Evolutionary conservation across 2,797 vertebrate genomes (phyloP).

Genomic region (Typhlichthys eigenmanni): DNA sequence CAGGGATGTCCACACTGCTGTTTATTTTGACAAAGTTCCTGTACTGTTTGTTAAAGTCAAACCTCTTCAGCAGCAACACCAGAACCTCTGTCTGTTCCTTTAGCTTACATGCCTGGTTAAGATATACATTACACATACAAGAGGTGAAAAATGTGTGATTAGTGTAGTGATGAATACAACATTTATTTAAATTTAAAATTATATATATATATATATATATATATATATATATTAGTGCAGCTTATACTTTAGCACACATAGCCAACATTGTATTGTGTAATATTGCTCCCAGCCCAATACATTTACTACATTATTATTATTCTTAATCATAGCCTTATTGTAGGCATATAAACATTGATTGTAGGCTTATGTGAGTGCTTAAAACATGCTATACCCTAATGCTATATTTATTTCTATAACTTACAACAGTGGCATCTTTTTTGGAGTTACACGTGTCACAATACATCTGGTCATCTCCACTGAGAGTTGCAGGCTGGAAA

Average conservation of each 20-base stretch:
- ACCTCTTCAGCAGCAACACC: slow-evolving; percentile 72
- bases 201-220: too few species aligned
- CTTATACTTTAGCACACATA: too few species aligned
- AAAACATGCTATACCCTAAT: background rate
- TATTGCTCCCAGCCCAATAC: too few species aligned
- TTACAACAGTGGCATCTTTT: slow-evolving; percentile 61
- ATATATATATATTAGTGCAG: background rate
- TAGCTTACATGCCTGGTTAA: slow-evolving; percentile 52
- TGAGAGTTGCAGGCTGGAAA: slow-evolving; percentile 35
- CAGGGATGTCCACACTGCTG: slow-evolving; percentile 43
- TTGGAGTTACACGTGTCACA: slow-evolving; percentile 66
- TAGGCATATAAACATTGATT: background rate
- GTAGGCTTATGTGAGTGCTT: background rate
- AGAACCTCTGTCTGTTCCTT: slow-evolving; percentile 62
- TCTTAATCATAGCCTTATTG: background rate
- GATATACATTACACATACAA: slow-evolving; percentile 5
- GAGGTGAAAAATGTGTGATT: background rate
- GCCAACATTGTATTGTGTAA: too few species aligned
- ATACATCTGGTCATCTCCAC: slow-evolving; percentile 68
- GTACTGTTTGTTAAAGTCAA: slow-evolving; percentile 57
- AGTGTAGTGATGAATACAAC: too few species aligned
- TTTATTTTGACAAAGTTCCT: slow-evolving; percentile 66
- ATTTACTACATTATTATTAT: too few species aligned
- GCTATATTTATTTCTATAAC: slow-evolving; percentile 21
- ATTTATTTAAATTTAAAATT: too few species aligned